Evolutionary conservation across 92 coral and sea anemone genomes (phyloP).

Genomic region (Parazoanthus swiftii): DNA sequence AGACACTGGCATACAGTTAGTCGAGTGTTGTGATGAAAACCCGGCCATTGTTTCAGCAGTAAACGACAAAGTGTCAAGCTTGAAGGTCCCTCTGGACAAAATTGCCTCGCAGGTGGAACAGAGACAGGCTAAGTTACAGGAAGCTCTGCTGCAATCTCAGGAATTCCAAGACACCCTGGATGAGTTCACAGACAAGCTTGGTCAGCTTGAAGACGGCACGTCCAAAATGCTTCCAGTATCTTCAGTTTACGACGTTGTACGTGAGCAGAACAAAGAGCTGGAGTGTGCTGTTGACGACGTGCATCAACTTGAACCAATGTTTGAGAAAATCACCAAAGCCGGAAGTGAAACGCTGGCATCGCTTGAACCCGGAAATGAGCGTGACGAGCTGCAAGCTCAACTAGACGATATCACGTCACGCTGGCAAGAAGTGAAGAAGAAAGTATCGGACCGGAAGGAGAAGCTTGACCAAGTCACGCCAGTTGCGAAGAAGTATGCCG

Average conservation of each 20-base stretch:
- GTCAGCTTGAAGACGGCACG: slow-evolving; percentile 73
- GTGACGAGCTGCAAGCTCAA: slow-evolving; percentile 69
- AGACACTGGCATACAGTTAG: slow-evolving; percentile 77
- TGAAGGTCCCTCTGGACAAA: slow-evolving; percentile 65
- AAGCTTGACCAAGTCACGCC: slow-evolving; percentile 77
- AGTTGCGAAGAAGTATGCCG: slow-evolving; percentile 71
- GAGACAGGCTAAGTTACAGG: slow-evolving; percentile 75
- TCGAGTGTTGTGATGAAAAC: slow-evolving; percentile 75
- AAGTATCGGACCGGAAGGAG: slow-evolving; percentile 69
- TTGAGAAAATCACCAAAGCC: slow-evolving; percentile 64
- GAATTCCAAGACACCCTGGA: slow-evolving; percentile 88
- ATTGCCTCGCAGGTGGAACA: slow-evolving; percentile 78
- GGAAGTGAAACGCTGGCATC: slow-evolving; percentile 75
- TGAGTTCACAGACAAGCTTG: slow-evolving; percentile 75
- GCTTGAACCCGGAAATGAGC: slow-evolving; percentile 81
- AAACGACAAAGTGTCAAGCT: slow-evolving; percentile 71
- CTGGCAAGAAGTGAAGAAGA: slow-evolving; percentile 75
- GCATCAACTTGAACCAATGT: slow-evolving; percentile 92
- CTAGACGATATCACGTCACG: slow-evolving; percentile 68
- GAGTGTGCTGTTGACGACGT: slow-evolving; percentile 76
- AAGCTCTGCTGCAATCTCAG: slow-evolving; percentile 81
- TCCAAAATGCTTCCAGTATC: slow-evolving; percentile 76
- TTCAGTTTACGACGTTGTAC: slow-evolving; percentile 73
- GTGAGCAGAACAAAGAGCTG: slow-evolving; percentile 75
- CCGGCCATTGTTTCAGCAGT: slow-evolving; percentile 69